Evolutionary conservation across 1,140 invertebrate genomes (phyloP), one percentile per base, ranked within the genome.

Genomic region (Geopemphigus sp.): DNA sequence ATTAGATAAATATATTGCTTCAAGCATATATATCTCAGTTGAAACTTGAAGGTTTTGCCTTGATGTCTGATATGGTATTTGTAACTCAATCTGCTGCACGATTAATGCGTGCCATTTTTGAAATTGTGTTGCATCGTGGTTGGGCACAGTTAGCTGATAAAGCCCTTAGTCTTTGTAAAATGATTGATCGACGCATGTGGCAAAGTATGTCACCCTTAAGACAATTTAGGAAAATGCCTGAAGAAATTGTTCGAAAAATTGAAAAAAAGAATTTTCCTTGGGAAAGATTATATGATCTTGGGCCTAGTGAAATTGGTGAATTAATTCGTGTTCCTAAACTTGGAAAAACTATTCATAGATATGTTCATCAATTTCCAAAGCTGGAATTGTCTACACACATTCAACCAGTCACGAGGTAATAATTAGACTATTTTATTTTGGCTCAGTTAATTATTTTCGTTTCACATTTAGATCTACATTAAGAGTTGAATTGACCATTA

Each of bases 1-100:
- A 26, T 24, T 47, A 81, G 88, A 94, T 98, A 5, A 95, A 95
- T 84, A 95, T 98, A 11, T 86, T 99, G 5, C 88, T 99, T 5
- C 97, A 99, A 86, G 97, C 97, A 0, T 99, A 99, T 86, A 99
- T 99, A 76, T 99, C 97, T 0, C 97, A 99, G 85, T 85, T 99
- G 59, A 99, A 99, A 86, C 87, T 99, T 54, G 98, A 99, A 85
- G 97, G 98, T 17, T 98, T 99, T 86, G 97, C 97, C 1, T 87
- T 99, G 5, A 98, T 99, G 94, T 94, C 96, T 0, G 98, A 99
- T 86, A 99, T 99, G 98, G 96, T 99, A 0, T 99, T 96, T 84
- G 95, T 99, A 0, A 99, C 98, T 0, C 98, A 99, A 86, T 98
- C 96, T 8, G 98, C 98, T 1, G 92, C 94, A 5, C 88, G 98